Evolutionary conservation across 2,888 invertebrate genomes (phyloP).

Genomic region (Zaprionus lineosus): DNA sequence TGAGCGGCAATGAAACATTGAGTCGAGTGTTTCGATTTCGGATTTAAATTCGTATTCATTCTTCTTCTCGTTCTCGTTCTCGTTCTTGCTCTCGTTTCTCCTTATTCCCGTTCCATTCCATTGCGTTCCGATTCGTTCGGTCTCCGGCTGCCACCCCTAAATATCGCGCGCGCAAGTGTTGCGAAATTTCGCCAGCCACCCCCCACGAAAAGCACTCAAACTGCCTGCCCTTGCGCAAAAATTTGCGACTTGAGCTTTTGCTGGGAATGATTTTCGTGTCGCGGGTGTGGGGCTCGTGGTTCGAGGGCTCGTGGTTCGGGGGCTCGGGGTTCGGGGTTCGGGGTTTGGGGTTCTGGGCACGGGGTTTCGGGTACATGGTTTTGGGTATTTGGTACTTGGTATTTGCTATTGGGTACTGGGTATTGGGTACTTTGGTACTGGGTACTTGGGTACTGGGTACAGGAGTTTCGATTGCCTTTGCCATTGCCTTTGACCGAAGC

Average conservation of each 20-base stretch:
- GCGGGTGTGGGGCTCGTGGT: conserved; percentile 11
- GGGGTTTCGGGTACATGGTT: too few relatives aligned
- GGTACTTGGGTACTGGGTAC: too few relatives aligned
- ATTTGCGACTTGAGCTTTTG: conserved; percentile 74
- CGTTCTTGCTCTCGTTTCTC: conserved; percentile 5
- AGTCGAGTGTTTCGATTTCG: conserved; percentile 13
- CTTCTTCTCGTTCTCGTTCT: too few relatives aligned
- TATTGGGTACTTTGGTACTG: too few relatives aligned
- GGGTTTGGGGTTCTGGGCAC: too few relatives aligned
- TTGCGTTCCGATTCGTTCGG: conserved; percentile 9
- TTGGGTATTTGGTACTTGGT: too few relatives aligned
- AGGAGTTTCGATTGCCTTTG: not conserved
- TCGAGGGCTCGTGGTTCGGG: too few relatives aligned
- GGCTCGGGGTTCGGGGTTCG: not conserved
- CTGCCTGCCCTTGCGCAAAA: conserved; percentile 75
- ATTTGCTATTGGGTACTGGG: too few relatives aligned
- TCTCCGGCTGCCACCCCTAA: conserved; percentile 64
- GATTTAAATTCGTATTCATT: too few relatives aligned
- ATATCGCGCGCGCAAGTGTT: conserved; percentile 65
- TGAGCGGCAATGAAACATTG: conserved; percentile 31
- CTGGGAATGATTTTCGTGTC: conserved; percentile 38
- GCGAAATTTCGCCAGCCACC: conserved; percentile 63
- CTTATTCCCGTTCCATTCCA: conserved; percentile 14
- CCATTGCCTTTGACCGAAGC: conserved; percentile 15
- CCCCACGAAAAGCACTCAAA: conserved; percentile 56